Conservation (phyloP, 2,888 invertebrate species). For the Pyrgus malvae region DNA sequence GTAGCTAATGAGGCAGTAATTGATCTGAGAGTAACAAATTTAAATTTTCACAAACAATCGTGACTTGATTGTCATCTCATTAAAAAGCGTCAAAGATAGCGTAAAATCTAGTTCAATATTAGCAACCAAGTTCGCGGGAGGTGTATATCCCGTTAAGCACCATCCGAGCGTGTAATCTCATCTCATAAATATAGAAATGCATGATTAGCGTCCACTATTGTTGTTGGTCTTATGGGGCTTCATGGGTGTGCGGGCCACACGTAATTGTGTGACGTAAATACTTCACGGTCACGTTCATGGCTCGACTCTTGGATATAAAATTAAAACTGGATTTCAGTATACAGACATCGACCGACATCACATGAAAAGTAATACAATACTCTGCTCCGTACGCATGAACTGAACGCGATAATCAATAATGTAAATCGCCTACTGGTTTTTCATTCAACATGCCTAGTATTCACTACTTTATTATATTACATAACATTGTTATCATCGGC, state of each 20-base stretch:
- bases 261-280: constrained; percentile 48
- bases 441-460: too few species aligned
- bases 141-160: constrained; percentile 37
- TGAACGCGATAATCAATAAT: neutral
- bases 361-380: too few species aligned
- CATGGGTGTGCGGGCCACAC: constrained; percentile 47
- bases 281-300: constrained; percentile 71
- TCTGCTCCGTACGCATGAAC: neutral
- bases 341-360: neutral
- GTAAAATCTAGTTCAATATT: too few species aligned
- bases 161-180: constrained; percentile 46
- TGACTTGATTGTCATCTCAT: neutral
- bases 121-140: too few species aligned
- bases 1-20: neutral
- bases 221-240: constrained; percentile 56
- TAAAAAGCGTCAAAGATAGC: too few species aligned
- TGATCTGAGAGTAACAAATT: neutral
- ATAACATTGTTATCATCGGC: too few species aligned
- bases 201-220: constrained; percentile 25
- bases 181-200: constrained; percentile 53
- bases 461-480: too few species aligned
- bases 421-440: constrained; percentile 1
- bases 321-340: neutral
- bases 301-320: constrained; percentile 42
- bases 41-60: neutral